phyloP scores from a whole-genome alignment of 2,888 invertebrate genomes.

The Vannuccia rotundouncinata region DNA sequence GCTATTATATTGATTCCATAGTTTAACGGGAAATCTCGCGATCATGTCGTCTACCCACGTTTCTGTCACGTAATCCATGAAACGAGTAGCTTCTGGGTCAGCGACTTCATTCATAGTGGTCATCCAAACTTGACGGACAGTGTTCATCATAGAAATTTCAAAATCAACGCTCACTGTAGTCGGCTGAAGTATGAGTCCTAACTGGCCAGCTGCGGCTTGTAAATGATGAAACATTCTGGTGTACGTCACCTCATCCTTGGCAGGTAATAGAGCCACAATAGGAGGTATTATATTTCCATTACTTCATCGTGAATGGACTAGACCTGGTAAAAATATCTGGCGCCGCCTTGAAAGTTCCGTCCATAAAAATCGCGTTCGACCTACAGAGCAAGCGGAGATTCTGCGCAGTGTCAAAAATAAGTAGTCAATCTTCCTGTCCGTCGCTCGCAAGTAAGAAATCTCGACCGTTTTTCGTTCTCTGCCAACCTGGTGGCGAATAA shows the following conservation, averaged over 20 bases:
- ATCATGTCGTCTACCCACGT: slow-evolving; percentile 32
- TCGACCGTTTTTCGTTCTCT: not conserved
- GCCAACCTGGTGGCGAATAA: not conserved
- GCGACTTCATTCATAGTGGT: slow-evolving; percentile 20
- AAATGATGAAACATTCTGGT: not conserved
- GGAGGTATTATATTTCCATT: slow-evolving; percentile 1
- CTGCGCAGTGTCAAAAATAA: not conserved
- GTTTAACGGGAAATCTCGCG: not conserved
- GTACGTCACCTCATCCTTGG: slow-evolving; percentile 13
- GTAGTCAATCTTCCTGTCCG: not conserved
- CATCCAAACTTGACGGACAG: not conserved
- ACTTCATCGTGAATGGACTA: not conserved
- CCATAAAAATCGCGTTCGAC: slow-evolving; percentile 7
- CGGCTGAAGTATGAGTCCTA: not conserved
- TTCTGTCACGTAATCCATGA: slow-evolving; percentile 29
- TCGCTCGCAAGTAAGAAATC: not conserved
- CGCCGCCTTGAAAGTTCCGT: not conserved
- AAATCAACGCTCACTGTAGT: slow-evolving; percentile 8
- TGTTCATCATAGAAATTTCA: not conserved
- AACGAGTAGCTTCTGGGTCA: slow-evolving; percentile 12
- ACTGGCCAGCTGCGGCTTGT: not conserved
- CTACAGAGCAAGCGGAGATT: not conserved
- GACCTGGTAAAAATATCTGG: not conserved
- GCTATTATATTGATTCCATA: slow-evolving; percentile 35
- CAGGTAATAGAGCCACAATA: slow-evolving; percentile 16